Conservation (phyloP, 1,140 invertebrate species). For the Panagrolaimus sp. region DNA sequence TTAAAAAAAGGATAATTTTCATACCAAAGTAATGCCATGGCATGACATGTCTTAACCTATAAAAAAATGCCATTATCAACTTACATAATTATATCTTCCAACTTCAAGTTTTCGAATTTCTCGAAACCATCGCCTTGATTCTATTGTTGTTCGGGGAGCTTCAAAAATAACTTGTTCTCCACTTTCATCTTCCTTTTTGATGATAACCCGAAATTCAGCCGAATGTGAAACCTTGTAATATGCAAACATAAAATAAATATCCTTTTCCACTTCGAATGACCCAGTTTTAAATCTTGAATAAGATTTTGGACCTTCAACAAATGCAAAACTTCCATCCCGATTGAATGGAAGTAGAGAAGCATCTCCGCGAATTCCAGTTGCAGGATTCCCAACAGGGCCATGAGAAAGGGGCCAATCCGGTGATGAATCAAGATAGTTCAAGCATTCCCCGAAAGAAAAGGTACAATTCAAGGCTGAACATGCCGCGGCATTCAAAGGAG, state of each 20-base stretch:
- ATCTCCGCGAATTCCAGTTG: constrained; percentile 48
- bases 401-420: constrained; percentile 36
- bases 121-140: constrained; percentile 48
- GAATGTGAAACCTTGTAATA: constrained; percentile 42
- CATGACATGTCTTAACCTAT: background rate
- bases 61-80: background rate
- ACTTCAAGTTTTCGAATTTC: constrained; percentile 32
- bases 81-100: constrained; percentile 42
- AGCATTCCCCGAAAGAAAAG: constrained; percentile 31
- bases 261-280: constrained; percentile 38
- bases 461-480: constrained; percentile 18
- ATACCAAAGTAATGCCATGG: too few relatives aligned
- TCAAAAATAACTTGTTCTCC: constrained; percentile 42
- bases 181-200: constrained; percentile 26
- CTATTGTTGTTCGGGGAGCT: constrained; percentile 15
- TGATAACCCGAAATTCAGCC: constrained; percentile 29
- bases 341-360: constrained; percentile 38
- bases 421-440: constrained; percentile 24
- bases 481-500: background rate
- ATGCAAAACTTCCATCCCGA: constrained; percentile 32
- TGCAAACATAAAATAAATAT: constrained; percentile 42
- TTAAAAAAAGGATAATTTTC: too few relatives aligned
- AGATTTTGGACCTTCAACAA: constrained; percentile 35
- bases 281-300: constrained; percentile 36
- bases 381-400: constrained; percentile 38